A percentile compares a stretch with the other conserved stretches of the same genome.
These are phyloP conservation scores for Etheostoma nigrum DNA, from an alignment of 2,797 vertebrate species.

Conservation along the genomic window DNA sequence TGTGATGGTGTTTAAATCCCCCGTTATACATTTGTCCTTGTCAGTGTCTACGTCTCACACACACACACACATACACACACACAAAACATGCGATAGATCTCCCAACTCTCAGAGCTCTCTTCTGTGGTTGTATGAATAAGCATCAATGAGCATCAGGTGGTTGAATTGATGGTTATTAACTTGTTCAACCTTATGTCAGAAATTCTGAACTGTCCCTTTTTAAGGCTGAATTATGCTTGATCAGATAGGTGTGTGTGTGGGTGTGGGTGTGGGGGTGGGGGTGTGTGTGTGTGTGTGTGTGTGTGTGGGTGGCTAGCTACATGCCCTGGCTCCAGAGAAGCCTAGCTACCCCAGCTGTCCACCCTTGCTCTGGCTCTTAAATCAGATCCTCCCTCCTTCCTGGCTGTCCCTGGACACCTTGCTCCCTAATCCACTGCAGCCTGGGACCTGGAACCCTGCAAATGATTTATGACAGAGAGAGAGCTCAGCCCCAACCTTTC, in stretches of 20 bases:
- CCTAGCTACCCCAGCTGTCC: conserved; percentile 61
- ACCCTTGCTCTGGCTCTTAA: conserved; percentile 68
- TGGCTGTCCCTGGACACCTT: conserved; percentile 69
- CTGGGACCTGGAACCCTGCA: conserved; percentile 60
- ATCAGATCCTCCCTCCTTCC: conserved; percentile 67
- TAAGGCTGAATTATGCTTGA: not conserved
- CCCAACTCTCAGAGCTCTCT: conserved; percentile 4
- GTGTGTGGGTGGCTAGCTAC: conserved; percentile 2
- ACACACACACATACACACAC: not conserved
- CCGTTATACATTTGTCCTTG: conserved; percentile 25
- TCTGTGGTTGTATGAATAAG: conserved; percentile 2
- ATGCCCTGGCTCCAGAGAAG: conserved; percentile 45
- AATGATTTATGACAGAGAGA: conserved; percentile 73
- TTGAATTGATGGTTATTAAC: conserved; percentile 15
- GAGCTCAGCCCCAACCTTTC: conserved; percentile 47
- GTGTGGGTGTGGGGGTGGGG: conserved; percentile 2
- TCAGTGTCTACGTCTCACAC: not conserved
- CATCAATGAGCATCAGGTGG: conserved; percentile 38
- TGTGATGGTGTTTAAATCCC: conserved; percentile 23
- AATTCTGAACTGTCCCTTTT: not conserved
- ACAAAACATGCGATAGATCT: conserved; percentile 1
- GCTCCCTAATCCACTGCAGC: conserved; percentile 58
- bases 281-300: conserved; percentile 5
- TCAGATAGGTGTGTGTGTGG: not conserved
- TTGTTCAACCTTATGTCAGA: not conserved